phyloP scores from a whole-genome alignment of 2,888 invertebrate genomes.

The Coecobrya sp. region DNA sequence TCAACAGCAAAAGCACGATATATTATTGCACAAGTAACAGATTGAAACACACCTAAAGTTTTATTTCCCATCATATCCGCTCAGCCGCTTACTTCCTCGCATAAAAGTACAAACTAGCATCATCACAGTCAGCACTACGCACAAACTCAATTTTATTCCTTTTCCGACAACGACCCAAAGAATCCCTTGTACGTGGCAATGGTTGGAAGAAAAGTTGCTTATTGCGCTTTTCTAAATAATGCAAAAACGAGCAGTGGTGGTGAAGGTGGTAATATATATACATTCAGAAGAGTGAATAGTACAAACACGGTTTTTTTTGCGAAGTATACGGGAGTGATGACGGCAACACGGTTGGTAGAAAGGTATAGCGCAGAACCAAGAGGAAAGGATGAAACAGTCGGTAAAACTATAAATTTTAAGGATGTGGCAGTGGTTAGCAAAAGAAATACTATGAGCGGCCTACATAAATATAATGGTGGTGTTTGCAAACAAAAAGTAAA shows the following conservation, averaged over 20 bases:
- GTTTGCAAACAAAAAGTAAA: neutral
- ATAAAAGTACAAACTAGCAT: constrained; percentile 48
- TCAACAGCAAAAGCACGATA: neutral
- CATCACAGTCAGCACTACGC: constrained; percentile 31
- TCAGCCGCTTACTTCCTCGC: neutral
- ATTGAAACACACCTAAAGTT: constrained; percentile 48
- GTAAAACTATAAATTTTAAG: constrained; percentile 44
- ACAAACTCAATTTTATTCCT: constrained; percentile 45
- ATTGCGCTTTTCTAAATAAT: constrained; percentile 38
- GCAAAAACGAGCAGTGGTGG: constrained; percentile 23
- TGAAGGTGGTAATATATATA: neutral
- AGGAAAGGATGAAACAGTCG: constrained; percentile 26
- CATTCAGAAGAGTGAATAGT: constrained; percentile 7
- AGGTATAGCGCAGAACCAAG: neutral
- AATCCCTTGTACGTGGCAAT: neutral
- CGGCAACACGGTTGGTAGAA: neutral
- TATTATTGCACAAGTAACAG: neutral
- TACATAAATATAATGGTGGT: constrained; percentile 20
- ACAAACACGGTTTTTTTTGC: constrained; percentile 2
- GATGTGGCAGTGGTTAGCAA: constrained; percentile 43
- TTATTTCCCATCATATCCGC: constrained; percentile 31
- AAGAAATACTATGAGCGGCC: constrained; percentile 27
- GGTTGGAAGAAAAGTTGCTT: constrained; percentile 25
- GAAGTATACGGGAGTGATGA: neutral
- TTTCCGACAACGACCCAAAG: neutral